Conservation (phyloP, 2,797 vertebrate species). For the Phaenicophaeus curvirostris region DNA sequence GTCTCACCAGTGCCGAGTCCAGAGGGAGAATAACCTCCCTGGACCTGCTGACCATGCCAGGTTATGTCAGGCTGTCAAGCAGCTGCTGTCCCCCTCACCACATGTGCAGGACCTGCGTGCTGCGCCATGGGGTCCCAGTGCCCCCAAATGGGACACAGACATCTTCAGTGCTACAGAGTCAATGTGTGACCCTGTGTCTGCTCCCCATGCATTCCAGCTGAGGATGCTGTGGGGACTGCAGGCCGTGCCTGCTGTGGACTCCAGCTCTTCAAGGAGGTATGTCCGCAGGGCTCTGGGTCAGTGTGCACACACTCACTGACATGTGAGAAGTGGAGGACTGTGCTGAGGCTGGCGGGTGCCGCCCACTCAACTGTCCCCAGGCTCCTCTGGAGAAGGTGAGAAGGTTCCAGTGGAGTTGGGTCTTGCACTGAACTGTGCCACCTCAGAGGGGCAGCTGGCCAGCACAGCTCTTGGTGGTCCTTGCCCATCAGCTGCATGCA, state of each 20-base stretch:
- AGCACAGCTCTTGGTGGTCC: neutral
- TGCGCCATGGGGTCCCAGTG: rapidly evolving
- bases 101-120: rapidly evolving
- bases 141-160: neutral
- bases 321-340: neutral
- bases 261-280: neutral
- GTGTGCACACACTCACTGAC: rapidly evolving
- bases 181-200: rapidly evolving
- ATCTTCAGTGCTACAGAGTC: neutral
- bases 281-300: neutral
- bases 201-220: neutral
- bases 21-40: too few species aligned
- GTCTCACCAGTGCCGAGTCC: too few species aligned
- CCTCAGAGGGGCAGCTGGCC: neutral
- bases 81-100: neutral
- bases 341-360: neutral
- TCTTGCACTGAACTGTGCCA: neutral
- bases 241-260: neutral
- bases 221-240: neutral
- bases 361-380: neutral
- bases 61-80: neutral
- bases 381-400: neutral
- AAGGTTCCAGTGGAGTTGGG: neutral
- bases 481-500: neutral
- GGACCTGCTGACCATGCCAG: too few species aligned